Base-by-base conservation (phyloP, 2,888 invertebrate species). In the Cancer borealis region DNA sequence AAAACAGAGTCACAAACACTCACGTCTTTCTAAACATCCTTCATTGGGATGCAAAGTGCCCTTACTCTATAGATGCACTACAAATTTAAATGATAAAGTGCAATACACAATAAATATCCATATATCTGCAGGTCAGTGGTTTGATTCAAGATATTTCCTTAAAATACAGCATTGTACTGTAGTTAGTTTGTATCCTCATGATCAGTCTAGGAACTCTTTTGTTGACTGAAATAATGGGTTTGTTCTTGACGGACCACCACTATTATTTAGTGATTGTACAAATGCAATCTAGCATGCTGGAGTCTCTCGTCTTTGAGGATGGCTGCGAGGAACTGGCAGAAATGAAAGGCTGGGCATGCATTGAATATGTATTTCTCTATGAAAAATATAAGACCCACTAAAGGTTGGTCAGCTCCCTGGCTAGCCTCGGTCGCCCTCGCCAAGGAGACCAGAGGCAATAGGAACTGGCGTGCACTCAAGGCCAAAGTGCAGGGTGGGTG, bases 311-410 rank as follows among this genome's bases (percentile, higher is more conserved):
- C 21, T 60, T 60, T 60, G 60, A 60, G 60, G 21, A 60, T 60
- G 60, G 17, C 21, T 21, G 26, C 0, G 10, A 79, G 26, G 73
- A 8, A 79, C 26, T 73, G 39, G 8, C 30, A 84, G 39, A 39
- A 84, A 84, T 39, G 17, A 84, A 84, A 84, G 84, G 30, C 84
- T 17, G 84, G 54, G 90, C 39, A 84, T 84, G 84, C 84, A 39
- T 88, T 92, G 92, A 92, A 92, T 92, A 92, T 92, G 84, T 92
- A 92, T 92, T 92, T 92, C 49, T 92, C 92, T 92, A 92, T 92
- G 88, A 92, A 92, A 92, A 92, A 92, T 92, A 92, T 92, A 92
- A 92, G 92, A 87, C 88, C 54, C 84, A 92, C 91, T 84, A 84
- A 39, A 84, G 84, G 84, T 84, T 84, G 84, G 84, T 84, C 84